These are phyloP conservation scores for Drosophila ananassae DNA, from an alignment of 1,140 invertebrate genomes.

Conservation along the genomic window DNA sequence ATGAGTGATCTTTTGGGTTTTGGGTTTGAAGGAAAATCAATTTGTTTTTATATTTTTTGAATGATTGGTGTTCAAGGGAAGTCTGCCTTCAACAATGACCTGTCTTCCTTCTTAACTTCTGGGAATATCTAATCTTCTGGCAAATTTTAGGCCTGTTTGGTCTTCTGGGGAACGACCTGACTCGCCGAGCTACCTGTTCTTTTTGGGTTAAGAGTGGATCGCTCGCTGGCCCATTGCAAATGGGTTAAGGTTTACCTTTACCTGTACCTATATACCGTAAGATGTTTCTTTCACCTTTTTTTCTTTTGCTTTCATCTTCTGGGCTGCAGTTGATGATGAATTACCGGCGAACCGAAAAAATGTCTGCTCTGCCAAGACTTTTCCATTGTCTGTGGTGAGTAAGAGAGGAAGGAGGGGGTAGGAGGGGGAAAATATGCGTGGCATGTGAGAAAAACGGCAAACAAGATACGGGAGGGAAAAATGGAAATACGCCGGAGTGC, in stretches of 20 bases:
- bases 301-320: constrained; percentile 47
- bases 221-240: constrained; percentile 31
- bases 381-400: constrained; percentile 49
- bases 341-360: constrained; percentile 60
- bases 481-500: constrained; percentile 11
- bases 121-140: constrained; percentile 10
- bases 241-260: constrained; percentile 59
- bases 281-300: constrained; percentile 40
- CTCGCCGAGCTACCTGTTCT: constrained; percentile 24
- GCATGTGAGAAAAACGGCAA: constrained; percentile 75
- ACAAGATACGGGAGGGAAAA: constrained; percentile 47
- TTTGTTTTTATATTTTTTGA: background rate
- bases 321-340: constrained; percentile 53
- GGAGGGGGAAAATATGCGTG: constrained; percentile 60
- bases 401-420: background rate
- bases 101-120: constrained; percentile 8
- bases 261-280: constrained; percentile 10
- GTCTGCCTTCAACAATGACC: constrained; percentile 24
- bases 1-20: no score
- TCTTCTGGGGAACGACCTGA: constrained; percentile 27
- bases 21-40: no score
- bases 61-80: background rate
- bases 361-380: constrained; percentile 38
- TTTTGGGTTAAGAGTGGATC: constrained; percentile 35
- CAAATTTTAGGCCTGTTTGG: constrained; percentile 1